A percentile compares a stretch with the other conserved stretches of the same genome.
phyloP scores from a whole-genome alignment of 1,140 invertebrate genomes.

The Armadillidium nasatum region DNA sequence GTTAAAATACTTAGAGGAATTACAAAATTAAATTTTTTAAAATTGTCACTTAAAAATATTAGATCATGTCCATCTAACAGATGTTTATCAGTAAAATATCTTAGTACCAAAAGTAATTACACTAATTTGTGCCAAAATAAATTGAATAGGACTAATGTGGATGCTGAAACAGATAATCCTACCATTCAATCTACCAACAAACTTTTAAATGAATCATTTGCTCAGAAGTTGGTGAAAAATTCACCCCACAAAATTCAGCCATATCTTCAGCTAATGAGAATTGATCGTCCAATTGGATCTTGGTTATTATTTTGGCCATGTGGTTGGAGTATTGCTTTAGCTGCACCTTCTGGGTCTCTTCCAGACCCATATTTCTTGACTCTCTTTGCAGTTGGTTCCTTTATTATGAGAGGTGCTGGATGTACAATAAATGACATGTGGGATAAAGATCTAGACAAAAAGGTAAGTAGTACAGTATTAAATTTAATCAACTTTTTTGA shows the following conservation, averaged over 20 bases:
- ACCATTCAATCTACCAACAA: no score
- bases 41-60: no score
- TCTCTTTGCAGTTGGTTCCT: constrained; percentile 81
- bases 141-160: no score
- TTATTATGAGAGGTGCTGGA: constrained; percentile 62
- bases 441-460: background rate
- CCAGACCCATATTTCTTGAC: constrained; percentile 70
- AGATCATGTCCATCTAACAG: no score
- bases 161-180: no score
- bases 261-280: constrained; percentile 80
- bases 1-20: no score
- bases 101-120: no score
- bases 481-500: no score
- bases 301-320: constrained; percentile 95
- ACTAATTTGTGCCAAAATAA: no score
- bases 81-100: no score
- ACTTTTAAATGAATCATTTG: no score
- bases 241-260: constrained; percentile 63
- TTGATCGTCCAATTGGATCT: constrained; percentile 89
- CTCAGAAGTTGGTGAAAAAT: constrained; percentile 50
- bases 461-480: constrained; percentile 47
- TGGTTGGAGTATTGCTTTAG: constrained; percentile 88
- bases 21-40: no score
- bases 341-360: constrained; percentile 61
- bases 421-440: constrained; percentile 2